Evolutionary conservation across 2,797 vertebrate genomes (phyloP), one percentile per base, ranked within the genome.

Genomic region (Mormyrus hasselquistii): DNA sequence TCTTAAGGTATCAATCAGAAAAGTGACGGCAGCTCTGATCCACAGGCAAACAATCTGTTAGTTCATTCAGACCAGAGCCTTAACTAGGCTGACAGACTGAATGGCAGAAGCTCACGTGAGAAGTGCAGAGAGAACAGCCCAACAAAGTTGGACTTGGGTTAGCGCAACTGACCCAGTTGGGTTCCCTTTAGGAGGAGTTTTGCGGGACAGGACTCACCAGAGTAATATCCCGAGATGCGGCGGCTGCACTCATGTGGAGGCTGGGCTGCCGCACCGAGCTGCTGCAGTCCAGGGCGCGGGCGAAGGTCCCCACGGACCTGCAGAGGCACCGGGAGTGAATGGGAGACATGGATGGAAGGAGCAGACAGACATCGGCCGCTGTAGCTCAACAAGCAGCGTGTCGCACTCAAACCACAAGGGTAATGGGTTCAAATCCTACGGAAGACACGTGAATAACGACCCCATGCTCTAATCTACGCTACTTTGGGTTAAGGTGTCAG

Each of bases 181-280:
- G 47, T 29, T 59, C 29, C 53, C 25, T 88, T 65, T 16, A 34
- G 50, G 25, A 76, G 22, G 3, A 19, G 69, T 53, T 2, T 41
- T 19, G 69, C 65, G 2, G 49, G 57, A 29, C 47, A 12, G 16
- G 22, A 53, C 96, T 96, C 95, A 99, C 98, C 97, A 99, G 94
- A 0, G 98, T 99, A 95, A 99, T 99, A 95, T 99, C 98, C 92
- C 98, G 95, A 91, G 96, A 97, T 91, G 96, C 96, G 89, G 96
- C 96, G 7, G 98, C 98, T 19, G 98, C 98, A 2, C 98, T 99
- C 98, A 99, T 99, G 93, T 99, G 98, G 90, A 99, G 96, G 93
- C 98, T 99, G 89, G 98, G 98, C 95, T 99, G 98, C 69, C 98
- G 97, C 92, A 99, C 97, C 14, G 98, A 99, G 94, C 98, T 99